Conservation (phyloP, 1,140 invertebrate genomes). For the Macrostomum lignano region DNA sequence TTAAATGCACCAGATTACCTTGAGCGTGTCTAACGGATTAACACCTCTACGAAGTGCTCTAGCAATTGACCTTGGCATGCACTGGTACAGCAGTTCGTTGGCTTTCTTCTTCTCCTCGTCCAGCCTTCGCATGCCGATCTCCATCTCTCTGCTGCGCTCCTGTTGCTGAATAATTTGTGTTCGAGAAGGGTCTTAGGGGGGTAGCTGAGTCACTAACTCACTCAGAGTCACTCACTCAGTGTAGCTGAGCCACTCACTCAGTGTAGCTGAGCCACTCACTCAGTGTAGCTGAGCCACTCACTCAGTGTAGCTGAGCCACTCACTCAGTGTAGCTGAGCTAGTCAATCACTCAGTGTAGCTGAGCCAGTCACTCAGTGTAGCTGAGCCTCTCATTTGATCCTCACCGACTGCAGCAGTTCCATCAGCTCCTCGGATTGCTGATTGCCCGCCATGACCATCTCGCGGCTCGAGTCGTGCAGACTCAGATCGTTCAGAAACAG, state of each 20-base stretch:
- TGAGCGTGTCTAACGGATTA: conserved; percentile 69
- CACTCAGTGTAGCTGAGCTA: too few relatives aligned
- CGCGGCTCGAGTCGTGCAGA: conserved; percentile 44
- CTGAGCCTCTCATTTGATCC: too few relatives aligned
- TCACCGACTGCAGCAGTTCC: conserved; percentile 8
- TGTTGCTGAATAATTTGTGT: conserved; percentile 49
- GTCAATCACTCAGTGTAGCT: too few relatives aligned
- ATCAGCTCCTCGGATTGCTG: conserved; percentile 40
- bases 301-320: too few relatives aligned
- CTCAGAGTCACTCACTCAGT: too few relatives aligned
- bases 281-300: too few relatives aligned
- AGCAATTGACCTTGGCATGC: conserved; percentile 56
- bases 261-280: too few relatives aligned
- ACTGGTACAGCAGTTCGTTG: conserved; percentile 53
- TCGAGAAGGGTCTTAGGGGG: too few relatives aligned
- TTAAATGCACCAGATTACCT: too few relatives aligned
- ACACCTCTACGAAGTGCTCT: conserved; percentile 63
- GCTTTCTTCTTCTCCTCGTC: conserved; percentile 81
- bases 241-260: too few relatives aligned
- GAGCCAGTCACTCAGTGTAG: too few relatives aligned
- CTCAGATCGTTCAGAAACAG: conserved; percentile 50
- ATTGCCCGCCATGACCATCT: conserved; percentile 50
- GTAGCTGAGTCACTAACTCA: too few relatives aligned
- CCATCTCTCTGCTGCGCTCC: conserved; percentile 72
- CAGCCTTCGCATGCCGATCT: conserved; percentile 74